Evolutionary conservation across 2,888 invertebrate genomes (phyloP).

Genomic region (Leucophora obtusa): DNA sequence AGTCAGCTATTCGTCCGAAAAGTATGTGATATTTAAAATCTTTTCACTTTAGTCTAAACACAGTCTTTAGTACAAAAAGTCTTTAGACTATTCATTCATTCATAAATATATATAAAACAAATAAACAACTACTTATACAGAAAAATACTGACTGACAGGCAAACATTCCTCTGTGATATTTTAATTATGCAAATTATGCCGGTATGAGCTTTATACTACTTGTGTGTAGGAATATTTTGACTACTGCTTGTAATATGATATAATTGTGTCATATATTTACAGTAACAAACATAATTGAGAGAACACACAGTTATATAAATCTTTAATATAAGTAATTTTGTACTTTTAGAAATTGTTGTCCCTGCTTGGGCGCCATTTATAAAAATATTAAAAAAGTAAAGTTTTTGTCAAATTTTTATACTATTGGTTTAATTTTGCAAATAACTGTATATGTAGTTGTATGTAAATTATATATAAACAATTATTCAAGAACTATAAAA

Average conservation of each 20-base stretch:
- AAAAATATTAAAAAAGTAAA: too few species aligned
- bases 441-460: background rate
- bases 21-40: too few species aligned
- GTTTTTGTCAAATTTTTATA: background rate
- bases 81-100: constrained; percentile 41
- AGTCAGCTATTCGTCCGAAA: too few species aligned
- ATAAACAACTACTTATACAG: constrained; percentile 19
- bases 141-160: constrained; percentile 11
- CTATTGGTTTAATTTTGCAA: background rate
- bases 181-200: constrained; percentile 59
- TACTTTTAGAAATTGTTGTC: too few species aligned
- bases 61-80: background rate
- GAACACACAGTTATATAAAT: too few species aligned
- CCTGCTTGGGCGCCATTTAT: too few species aligned
- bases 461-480: background rate
- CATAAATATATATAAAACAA: constrained; percentile 29
- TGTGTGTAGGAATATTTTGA: background rate
- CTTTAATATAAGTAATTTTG: too few species aligned
- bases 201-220: constrained; percentile 32
- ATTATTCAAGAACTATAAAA: background rate
- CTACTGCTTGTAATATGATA: constrained; percentile 45
- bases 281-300: constrained; percentile 1
- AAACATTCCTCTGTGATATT: constrained; percentile 42
- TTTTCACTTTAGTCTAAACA: background rate
- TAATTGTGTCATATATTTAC: constrained; percentile 50